Percentiles rank a stretch among this genome's conserved stretches.
Conservation (phyloP, 1,140 invertebrate genomes). For the Leptonema lineaticorne region DNA sequence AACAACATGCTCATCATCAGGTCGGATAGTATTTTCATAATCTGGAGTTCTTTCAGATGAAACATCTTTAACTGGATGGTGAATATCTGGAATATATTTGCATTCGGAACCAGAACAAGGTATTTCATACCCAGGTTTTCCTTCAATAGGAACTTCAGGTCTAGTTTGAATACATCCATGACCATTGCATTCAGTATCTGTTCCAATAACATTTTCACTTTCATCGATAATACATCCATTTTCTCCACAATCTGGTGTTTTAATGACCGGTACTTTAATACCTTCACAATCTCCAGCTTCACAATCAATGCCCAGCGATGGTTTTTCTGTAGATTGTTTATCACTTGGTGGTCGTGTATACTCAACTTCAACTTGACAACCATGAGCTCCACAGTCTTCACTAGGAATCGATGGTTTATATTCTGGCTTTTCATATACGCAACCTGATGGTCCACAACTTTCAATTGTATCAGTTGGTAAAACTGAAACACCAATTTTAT, state of each 20-base stretch:
- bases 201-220: conserved; percentile 34
- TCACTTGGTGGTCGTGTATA: conserved; percentile 18
- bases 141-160: not conserved
- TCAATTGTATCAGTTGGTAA: conserved; percentile 39
- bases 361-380: conserved; percentile 35
- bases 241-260: conserved; percentile 27
- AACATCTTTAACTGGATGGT: not conserved
- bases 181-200: conserved; percentile 31
- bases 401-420: not conserved
- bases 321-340: conserved; percentile 16
- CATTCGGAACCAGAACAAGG: not conserved
- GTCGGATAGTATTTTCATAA: not conserved
- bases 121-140: not conserved
- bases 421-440: not conserved
- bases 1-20: conserved; percentile 15
- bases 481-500: conserved; percentile 40
- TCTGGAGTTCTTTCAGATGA: not conserved
- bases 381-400: conserved; percentile 22
- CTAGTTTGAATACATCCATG: conserved; percentile 20
- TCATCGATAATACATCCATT: conserved; percentile 36
- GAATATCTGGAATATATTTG: not conserved
- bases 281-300: conserved; percentile 23
- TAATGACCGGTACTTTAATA: not conserved
- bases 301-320: conserved; percentile 14
- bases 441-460: conserved; percentile 24